Conservation (phyloP, 2,888 invertebrate species). For the Noctuana brunneofusca region DNA sequence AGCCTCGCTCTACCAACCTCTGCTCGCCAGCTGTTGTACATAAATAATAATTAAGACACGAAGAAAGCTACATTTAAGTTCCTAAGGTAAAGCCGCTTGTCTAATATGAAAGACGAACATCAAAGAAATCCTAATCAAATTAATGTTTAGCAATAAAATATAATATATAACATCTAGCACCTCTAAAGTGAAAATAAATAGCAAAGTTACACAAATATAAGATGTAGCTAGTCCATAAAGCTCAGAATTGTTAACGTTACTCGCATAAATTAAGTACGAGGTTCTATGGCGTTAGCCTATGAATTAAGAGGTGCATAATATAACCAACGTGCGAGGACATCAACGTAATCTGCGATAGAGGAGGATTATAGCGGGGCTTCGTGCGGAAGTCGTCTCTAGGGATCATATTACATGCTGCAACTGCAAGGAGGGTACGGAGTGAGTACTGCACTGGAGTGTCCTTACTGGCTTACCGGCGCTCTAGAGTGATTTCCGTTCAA, state of each 20-base stretch:
- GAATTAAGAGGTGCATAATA: slow-evolving; percentile 39
- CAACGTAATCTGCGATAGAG: slow-evolving; percentile 43
- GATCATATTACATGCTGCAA: slow-evolving; percentile 68
- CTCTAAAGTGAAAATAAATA: neutral
- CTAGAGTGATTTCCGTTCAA: slow-evolving; percentile 14
- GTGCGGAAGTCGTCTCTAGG: slow-evolving; percentile 72
- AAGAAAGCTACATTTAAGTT: slow-evolving; percentile 67
- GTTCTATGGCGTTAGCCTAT: slow-evolving; percentile 4
- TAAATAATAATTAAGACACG: slow-evolving; percentile 81
- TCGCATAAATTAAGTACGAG: neutral
- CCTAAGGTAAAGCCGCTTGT: slow-evolving; percentile 32
- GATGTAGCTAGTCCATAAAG: too few species aligned
- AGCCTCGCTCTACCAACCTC: slow-evolving; percentile 71
- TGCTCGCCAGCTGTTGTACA: slow-evolving; percentile 80
- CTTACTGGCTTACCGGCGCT: slow-evolving; percentile 9
- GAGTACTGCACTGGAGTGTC: slow-evolving; percentile 63
- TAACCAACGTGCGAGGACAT: slow-evolving; percentile 39
- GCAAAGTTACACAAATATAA: too few species aligned
- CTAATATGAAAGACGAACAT: slow-evolving; percentile 9
- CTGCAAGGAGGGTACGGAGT: slow-evolving; percentile 60
- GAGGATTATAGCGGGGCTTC: slow-evolving; percentile 77
- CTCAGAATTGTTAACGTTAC: neutral
- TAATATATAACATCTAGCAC: neutral
- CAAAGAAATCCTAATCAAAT: neutral
- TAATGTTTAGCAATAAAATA: neutral